phyloP scores from a whole-genome alignment of 2,888 invertebrate genomes.

The Choristoneura rosaceana region DNA sequence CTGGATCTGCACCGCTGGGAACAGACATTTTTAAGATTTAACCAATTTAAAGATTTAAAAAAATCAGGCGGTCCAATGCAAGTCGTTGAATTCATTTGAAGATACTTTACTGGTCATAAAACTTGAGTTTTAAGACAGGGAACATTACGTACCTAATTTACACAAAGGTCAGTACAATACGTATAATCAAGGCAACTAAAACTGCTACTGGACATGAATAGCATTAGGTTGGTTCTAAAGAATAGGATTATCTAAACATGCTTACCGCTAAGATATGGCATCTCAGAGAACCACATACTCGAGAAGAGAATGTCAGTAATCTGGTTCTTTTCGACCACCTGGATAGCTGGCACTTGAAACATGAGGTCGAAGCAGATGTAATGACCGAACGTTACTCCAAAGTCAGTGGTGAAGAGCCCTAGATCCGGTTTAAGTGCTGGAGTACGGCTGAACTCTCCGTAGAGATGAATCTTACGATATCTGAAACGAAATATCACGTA shows the following conservation, averaged over 20 bases:
- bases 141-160: too few relatives aligned
- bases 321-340: slow-evolving; percentile 79
- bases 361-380: slow-evolving; percentile 94
- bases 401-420: slow-evolving; percentile 89
- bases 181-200: too few relatives aligned
- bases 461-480: slow-evolving; percentile 83
- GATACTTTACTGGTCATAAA: too few relatives aligned
- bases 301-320: slow-evolving; percentile 88
- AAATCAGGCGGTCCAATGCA: too few relatives aligned
- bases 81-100: too few relatives aligned
- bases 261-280: slow-evolving; percentile 90
- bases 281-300: slow-evolving; percentile 93
- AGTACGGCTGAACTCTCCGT: slow-evolving; percentile 78
- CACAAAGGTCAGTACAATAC: too few relatives aligned
- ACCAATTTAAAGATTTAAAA: not conserved
- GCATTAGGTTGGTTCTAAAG: too few relatives aligned
- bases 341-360: slow-evolving; percentile 89
- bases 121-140: too few relatives aligned
- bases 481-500: slow-evolving; percentile 50
- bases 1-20: slow-evolving; percentile 88
- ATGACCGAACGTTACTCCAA: slow-evolving; percentile 92
- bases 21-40: not conserved
- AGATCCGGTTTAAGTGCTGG: slow-evolving; percentile 86
- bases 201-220: not conserved
- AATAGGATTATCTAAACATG: too few relatives aligned